Base-by-base conservation (phyloP, 2,888 invertebrate species). In the Drosophila picticornis region DNA sequence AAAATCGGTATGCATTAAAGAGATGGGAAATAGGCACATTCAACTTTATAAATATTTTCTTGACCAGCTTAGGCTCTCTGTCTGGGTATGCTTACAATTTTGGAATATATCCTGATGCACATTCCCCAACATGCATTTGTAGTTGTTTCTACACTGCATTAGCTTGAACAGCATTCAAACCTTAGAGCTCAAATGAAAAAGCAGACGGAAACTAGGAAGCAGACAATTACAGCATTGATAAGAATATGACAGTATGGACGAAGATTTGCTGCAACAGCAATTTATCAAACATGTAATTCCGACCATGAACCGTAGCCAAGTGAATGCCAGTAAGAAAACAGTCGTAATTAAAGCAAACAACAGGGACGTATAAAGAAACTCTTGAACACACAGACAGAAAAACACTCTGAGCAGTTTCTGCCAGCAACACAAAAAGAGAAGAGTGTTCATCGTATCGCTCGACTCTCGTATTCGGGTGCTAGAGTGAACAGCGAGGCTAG, bases 331-430 rank as follows among this genome's bases (percentile, higher is more conserved):
- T 52, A 38, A 59, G 67, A 61, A 70, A 72, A 61, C 69, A 83
- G 67, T 77, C 80, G 85, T 83, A 86, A 85, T 88, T 84, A 85
- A 85, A 83, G 83, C 82, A 82, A 81, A 82, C 80, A 84, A 71
- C 79, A 57, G 50, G 75, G 61, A 61, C 62, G 61, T 72, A 75
- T 78, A 72, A 81, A 72, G 76, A 76, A 72, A 58, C 72, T 34
- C 51, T 56, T 50, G 58, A 55, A 64, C 40, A 70, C 58, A 62
- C 55, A 53, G 38, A 10, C 48, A 32, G 38, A 60, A 43, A 52
- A n/a, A 27, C 32, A 43, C 27, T 31, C 11, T 52, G 27, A 67
- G 36, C 40, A 67, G 52, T 68, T 81, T 58, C 29, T 27, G 4
- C 19, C 31, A 52, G 52, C 36, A 63, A 55, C 48, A 55, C 31